A percentile compares a stretch with the other conserved stretches of the same genome.
Evolutionary conservation across 2,888 invertebrate genomes (phyloP).

Genomic region (Meteorus cinctellus): DNA sequence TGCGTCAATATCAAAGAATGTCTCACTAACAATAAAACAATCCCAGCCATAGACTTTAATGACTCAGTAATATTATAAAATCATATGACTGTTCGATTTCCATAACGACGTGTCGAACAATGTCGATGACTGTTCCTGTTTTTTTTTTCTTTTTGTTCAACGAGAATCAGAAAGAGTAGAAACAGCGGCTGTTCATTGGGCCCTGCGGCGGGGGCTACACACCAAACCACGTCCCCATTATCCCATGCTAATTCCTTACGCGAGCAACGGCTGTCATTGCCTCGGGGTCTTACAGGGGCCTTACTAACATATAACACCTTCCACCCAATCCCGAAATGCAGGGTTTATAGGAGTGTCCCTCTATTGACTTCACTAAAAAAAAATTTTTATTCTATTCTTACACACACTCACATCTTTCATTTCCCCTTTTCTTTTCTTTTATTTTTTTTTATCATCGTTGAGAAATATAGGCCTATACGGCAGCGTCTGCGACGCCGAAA

Average conservation of each 20-base stretch:
- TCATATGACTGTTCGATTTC: not conserved
- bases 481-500: constrained; percentile 63
- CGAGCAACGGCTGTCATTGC: constrained; percentile 71
- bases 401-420: constrained; percentile 47
- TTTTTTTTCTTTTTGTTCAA: constrained; percentile 3
- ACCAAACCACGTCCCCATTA: constrained; percentile 68
- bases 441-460: constrained; percentile 41
- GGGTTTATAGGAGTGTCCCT: constrained; percentile 60
- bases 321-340: constrained; percentile 59
- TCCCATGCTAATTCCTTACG: constrained; percentile 72
- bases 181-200: constrained; percentile 61
- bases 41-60: constrained; percentile 38
- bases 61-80: constrained; percentile 62
- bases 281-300: constrained; percentile 60
- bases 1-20: not conserved
- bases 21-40: not conserved
- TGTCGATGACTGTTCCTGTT: constrained; percentile 40
- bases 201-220: constrained; percentile 62
- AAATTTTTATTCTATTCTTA: constrained; percentile 48
- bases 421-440: constrained; percentile 42
- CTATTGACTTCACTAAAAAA: not conserved
- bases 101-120: constrained; percentile 25
- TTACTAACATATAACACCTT: constrained; percentile 73
- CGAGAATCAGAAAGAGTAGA: constrained; percentile 45
- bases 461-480: constrained; percentile 33